Percentiles rank a stretch among this genome's conserved stretches.
phyloP scores from a whole-genome alignment of 2,797 vertebrate genomes.

The Florisuga fusca region DNA sequence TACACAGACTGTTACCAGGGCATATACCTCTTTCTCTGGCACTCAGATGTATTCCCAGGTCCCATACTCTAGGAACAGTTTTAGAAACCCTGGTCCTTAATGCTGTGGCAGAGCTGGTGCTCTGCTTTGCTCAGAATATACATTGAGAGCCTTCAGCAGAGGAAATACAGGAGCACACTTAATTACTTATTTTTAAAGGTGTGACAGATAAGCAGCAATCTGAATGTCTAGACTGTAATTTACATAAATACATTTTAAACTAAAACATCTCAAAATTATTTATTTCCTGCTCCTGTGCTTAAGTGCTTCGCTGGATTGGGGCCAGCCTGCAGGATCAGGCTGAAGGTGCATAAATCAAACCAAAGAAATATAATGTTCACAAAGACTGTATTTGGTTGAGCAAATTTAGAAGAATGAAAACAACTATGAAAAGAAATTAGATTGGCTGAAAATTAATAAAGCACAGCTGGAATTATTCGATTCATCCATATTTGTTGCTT shows the following conservation, averaged over 20 bases:
- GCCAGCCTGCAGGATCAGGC: background rate
- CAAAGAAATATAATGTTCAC: slow-evolving; percentile 32
- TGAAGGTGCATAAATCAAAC: slow-evolving; percentile 32
- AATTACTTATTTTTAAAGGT: slow-evolving; percentile 27
- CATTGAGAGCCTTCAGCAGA: background rate
- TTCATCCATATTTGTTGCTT: slow-evolving; percentile 68
- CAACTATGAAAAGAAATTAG: slow-evolving; percentile 65
- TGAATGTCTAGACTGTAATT: slow-evolving; percentile 22
- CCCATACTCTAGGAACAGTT: background rate
- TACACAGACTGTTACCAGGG: background rate
- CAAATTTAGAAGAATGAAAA: slow-evolving; percentile 62
- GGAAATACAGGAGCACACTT: background rate
- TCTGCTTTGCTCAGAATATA: background rate
- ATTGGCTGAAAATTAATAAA: slow-evolving; percentile 72
- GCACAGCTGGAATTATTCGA: slow-evolving; percentile 69
- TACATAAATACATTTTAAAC: slow-evolving; percentile 45
- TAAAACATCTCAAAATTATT: slow-evolving; percentile 36
- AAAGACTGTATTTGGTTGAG: slow-evolving; percentile 23
- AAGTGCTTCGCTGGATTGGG: slow-evolving; percentile 37
- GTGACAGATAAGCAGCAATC: background rate
- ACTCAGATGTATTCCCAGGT: background rate
- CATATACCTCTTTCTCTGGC: background rate
- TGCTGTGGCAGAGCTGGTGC: background rate
- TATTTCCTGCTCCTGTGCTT: background rate
- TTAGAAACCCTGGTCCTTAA: background rate